Conservation (phyloP, 2,888 invertebrate species). For the Linnaemya tessellans region DNA sequence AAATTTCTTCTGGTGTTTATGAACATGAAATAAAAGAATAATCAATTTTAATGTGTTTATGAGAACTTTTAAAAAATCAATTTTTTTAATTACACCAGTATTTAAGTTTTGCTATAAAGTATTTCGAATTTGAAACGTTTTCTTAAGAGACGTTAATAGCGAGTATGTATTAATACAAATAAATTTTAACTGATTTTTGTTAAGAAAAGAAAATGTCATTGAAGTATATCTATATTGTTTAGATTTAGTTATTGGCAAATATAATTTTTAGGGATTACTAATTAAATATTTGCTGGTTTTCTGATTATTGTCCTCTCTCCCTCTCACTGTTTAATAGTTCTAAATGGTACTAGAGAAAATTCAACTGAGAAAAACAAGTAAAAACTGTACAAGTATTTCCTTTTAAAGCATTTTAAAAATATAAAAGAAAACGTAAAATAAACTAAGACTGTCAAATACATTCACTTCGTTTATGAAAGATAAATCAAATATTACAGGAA, state of each 20-base stretch:
- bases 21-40: not conserved
- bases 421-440: constrained; percentile 26
- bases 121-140: not conserved
- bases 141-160: too few species aligned
- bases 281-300: not conserved
- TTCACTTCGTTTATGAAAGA: constrained; percentile 33
- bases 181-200: too few species aligned
- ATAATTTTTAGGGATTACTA: not conserved
- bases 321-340: not conserved
- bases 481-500: not conserved
- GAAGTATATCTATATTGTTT: too few species aligned
- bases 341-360: constrained; percentile 20
- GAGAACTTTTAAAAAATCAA: not conserved
- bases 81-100: not conserved
- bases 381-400: constrained; percentile 50
- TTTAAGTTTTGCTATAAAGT: not conserved
- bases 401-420: constrained; percentile 27
- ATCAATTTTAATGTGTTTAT: not conserved
- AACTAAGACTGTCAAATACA: constrained; percentile 41
- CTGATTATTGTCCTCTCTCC: not conserved
- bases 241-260: not conserved
- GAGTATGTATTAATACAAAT: too few species aligned
- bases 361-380: constrained; percentile 12
- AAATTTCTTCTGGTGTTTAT: not conserved
- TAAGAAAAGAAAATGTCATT: too few species aligned